These are phyloP conservation scores for Papilio glaucus DNA, from an alignment of 1,140 invertebrate genomes.

Conservation along the genomic window DNA sequence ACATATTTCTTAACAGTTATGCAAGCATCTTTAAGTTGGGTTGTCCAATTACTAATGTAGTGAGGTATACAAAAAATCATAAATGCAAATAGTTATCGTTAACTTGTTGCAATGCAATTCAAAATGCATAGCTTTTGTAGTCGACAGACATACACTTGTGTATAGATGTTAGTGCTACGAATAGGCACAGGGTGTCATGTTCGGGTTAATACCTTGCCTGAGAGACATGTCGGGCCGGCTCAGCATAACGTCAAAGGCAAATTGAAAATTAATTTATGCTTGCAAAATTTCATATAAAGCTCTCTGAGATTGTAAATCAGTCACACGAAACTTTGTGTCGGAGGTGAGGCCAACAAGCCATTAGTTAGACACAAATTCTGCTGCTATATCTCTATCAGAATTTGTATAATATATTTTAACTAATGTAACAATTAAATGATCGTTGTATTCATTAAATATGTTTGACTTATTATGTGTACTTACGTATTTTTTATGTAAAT, in stretches of 20 bases:
- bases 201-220: slow-evolving; percentile 72
- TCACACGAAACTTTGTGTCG: slow-evolving; percentile 49
- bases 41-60: no score
- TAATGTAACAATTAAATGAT: not conserved
- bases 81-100: not conserved
- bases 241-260: slow-evolving; percentile 81
- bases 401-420: not conserved
- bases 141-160: slow-evolving; percentile 40
- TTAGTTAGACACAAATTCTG: slow-evolving; percentile 28
- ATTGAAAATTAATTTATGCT: slow-evolving; percentile 83
- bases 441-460: no score
- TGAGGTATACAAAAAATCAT: not conserved
- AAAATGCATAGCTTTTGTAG: slow-evolving; percentile 18
- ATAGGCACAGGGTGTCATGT: slow-evolving; percentile 71
- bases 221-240: slow-evolving; percentile 76
- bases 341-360: slow-evolving; percentile 34
- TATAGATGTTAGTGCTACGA: slow-evolving; percentile 57
- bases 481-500: no score
- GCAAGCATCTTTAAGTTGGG: no score
- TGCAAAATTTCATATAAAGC: slow-evolving; percentile 70
- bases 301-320: slow-evolving; percentile 65
- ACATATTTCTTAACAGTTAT: no score
- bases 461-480: no score
- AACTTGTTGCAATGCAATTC: not conserved
- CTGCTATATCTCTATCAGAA: not conserved